Conservation (phyloP, 2,888 invertebrate genomes). For the Eupithecia exiguata region DNA sequence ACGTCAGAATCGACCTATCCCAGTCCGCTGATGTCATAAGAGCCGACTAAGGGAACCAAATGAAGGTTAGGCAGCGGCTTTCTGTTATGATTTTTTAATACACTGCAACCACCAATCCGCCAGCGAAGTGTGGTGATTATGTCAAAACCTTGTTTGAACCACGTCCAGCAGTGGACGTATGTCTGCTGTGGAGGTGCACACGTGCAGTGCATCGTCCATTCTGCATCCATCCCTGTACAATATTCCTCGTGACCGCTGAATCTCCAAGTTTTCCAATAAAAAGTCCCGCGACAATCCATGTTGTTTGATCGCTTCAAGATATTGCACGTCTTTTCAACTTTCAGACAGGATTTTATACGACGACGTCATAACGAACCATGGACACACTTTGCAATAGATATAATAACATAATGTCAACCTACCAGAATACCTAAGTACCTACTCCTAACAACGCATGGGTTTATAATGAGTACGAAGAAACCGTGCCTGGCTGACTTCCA, state of each 20-base stretch:
- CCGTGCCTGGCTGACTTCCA: too few relatives aligned
- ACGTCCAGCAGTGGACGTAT: neutral
- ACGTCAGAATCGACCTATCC: neutral
- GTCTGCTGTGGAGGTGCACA: neutral
- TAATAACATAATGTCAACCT: too few relatives aligned
- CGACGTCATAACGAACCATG: neutral
- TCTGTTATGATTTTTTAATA: neutral
- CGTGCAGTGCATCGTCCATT: neutral
- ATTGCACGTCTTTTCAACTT: neutral
- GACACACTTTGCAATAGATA: neutral
- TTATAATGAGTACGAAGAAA: too few relatives aligned
- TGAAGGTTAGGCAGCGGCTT: neutral
- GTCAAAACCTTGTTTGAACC: neutral
- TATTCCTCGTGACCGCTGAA: constrained; percentile 40
- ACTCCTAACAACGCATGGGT: too few relatives aligned
- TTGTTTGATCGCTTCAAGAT: constrained; percentile 28
- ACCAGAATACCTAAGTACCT: too few relatives aligned
- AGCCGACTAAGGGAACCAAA: neutral
- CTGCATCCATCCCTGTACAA: neutral
- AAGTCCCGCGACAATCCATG: constrained; percentile 44
- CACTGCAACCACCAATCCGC: neutral
- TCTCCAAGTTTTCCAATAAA: constrained; percentile 67
- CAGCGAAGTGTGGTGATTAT: neutral
- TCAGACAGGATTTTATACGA: neutral
- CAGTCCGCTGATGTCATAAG: neutral